A percentile compares a stretch with the other conserved stretches of the same genome.
Evolutionary conservation across 1,140 invertebrate species (phyloP).

Genomic region (Trichonephila clavata): DNA sequence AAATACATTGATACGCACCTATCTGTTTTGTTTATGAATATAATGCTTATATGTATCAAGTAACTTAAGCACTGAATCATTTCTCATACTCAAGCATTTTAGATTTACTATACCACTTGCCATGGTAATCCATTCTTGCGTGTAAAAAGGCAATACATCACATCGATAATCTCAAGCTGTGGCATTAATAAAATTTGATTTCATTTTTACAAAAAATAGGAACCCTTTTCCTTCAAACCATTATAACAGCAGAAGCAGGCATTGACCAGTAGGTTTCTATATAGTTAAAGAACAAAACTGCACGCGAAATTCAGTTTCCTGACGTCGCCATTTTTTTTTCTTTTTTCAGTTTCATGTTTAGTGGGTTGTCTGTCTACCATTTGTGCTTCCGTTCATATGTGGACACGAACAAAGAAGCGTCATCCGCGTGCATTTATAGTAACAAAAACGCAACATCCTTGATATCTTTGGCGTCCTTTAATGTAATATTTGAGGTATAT

Average conservation of each 20-base stretch:
- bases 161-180: background rate
- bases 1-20: background rate
- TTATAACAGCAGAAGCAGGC: background rate
- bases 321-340: conserved; percentile 1
- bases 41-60: no score
- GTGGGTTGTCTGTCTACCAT: background rate
- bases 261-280: background rate
- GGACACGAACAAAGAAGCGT: background rate
- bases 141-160: background rate
- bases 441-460: conserved; percentile 19
- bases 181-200: background rate
- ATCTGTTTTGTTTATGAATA: background rate
- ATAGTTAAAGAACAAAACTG: background rate
- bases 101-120: background rate
- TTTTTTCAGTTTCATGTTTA: background rate
- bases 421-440: background rate
- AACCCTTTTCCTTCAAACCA: background rate
- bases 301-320: background rate
- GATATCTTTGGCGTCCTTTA: background rate
- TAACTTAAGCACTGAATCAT: no score
- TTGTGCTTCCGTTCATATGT: background rate
- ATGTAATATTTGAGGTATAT: background rate
- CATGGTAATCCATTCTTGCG: background rate
- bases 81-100: no score
- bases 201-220: background rate